Conservation (phyloP, 2,797 vertebrate genomes). For the Lophura swinhoii region DNA sequence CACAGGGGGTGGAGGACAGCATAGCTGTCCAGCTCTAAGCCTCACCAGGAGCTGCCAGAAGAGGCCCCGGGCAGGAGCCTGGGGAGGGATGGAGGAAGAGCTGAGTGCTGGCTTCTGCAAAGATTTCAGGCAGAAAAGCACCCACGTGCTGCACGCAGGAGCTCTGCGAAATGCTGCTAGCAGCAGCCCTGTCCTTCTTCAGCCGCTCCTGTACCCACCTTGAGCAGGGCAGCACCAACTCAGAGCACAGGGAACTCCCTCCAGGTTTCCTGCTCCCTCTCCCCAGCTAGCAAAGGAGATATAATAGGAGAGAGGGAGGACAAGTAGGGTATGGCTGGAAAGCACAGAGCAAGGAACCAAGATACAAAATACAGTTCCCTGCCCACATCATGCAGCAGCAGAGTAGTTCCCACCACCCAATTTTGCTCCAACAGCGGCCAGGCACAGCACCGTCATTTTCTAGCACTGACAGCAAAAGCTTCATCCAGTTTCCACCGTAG, state of each 20-base stretch:
- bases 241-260: neutral
- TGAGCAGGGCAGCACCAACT: accelerated
- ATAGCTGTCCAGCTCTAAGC: neutral
- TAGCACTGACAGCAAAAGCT: neutral
- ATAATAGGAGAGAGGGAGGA: neutral
- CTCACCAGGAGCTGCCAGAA: neutral
- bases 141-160: neutral
- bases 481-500: neutral
- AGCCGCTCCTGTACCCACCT: neutral
- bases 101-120: neutral
- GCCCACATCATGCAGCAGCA: neutral
- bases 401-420: accelerated
- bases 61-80: neutral
- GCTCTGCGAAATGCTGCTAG: neutral
- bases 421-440: neutral
- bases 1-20: neutral
- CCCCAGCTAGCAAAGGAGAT: accelerated
- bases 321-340: accelerated
- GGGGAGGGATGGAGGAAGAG: neutral
- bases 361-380: neutral
- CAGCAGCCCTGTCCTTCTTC: accelerated
- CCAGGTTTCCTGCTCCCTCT: neutral
- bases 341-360: neutral
- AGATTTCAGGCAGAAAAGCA: neutral
- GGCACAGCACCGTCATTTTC: neutral